Conservation (phyloP, 2,113 vertebrate species). For the Hypocryptadius cinnamomeus region DNA sequence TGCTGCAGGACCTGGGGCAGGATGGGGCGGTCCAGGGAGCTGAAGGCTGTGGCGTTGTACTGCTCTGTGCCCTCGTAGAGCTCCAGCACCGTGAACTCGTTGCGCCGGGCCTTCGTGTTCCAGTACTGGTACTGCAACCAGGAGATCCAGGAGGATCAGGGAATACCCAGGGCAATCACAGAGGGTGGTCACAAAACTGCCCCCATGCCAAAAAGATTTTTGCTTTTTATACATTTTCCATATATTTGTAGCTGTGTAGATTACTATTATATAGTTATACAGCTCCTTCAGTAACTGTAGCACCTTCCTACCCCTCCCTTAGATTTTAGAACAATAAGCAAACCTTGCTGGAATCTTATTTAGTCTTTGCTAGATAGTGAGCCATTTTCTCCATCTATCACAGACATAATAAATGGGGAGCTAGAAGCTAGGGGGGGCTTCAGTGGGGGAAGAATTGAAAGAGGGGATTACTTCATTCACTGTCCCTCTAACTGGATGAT, state of each 20-base stretch:
- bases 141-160: not conserved
- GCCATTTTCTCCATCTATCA: not conserved
- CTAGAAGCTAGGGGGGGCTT: not conserved
- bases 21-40: slow-evolving; percentile 89
- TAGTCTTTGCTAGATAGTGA: not conserved
- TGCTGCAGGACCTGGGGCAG: slow-evolving; percentile 93
- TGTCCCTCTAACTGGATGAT: not conserved
- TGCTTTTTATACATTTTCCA: not conserved
- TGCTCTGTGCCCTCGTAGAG: slow-evolving; percentile 94
- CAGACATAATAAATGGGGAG: not conserved
- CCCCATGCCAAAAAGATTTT: not conserved
- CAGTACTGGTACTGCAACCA: slow-evolving; percentile 87
- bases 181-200: not conserved
- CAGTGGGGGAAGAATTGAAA: not conserved
- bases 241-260: not conserved
- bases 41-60: slow-evolving; percentile 96
- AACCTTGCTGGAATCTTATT: not conserved
- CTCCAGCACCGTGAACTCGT: slow-evolving; percentile 90
- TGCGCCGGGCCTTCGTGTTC: slow-evolving; percentile 93
- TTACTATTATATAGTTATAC: fast-evolving
- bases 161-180: not conserved
- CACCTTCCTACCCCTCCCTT: not conserved
- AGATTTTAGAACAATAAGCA: not conserved
- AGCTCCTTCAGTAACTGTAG: not conserved
- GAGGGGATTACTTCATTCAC: not conserved